These are phyloP conservation scores for Dermochelys coriacea DNA, from an alignment of 2,797 vertebrate genomes.

Conservation along the genomic window DNA sequence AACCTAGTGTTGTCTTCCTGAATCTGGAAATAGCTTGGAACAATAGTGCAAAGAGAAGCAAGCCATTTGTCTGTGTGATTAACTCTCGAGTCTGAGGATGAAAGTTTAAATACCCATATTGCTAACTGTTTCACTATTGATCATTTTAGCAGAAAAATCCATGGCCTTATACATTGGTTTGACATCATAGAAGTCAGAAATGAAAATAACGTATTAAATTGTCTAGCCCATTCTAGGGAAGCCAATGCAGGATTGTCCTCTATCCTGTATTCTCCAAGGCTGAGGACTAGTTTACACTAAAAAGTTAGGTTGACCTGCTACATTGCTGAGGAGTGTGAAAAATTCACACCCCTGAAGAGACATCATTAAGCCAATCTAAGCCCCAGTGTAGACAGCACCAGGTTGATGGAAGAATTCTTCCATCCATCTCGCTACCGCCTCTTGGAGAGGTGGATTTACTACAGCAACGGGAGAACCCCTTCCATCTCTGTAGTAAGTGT, in stretches of 20 bases:
- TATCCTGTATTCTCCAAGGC: neutral
- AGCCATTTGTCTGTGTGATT: neutral
- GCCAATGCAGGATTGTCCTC: neutral
- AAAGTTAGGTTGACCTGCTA: neutral
- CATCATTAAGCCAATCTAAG: neutral
- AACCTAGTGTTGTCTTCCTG: neutral
- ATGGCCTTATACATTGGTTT: neutral
- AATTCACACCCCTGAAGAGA: neutral
- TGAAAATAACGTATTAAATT: neutral
- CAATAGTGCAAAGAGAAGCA: neutral
- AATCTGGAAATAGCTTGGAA: neutral
- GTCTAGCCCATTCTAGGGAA: fast-evolving
- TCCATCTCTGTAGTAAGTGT: neutral
- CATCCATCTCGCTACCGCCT: neutral
- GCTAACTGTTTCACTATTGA: neutral
- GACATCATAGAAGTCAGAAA: neutral
- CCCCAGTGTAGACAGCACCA: neutral
- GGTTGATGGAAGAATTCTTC: neutral
- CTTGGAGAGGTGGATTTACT: neutral
- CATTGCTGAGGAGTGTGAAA: neutral
- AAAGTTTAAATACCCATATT: neutral
- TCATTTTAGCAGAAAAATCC: neutral
- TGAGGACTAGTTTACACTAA: neutral
- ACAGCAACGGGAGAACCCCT: neutral
- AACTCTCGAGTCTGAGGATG: neutral